Conservation (phyloP, 64 coral and sea anemone genomes). For the Anthopleura sola region DNA sequence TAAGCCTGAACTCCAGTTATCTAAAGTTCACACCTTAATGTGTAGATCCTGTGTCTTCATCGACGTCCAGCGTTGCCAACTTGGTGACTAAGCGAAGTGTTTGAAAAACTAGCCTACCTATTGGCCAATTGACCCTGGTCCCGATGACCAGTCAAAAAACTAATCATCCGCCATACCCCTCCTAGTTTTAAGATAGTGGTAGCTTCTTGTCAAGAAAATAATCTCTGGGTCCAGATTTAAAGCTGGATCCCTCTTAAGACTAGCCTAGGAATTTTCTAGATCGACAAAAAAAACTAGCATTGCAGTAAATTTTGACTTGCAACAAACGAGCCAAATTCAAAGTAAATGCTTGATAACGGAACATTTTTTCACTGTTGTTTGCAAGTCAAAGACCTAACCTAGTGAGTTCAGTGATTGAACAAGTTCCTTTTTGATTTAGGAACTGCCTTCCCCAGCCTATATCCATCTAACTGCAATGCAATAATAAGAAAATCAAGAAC, state of each 20-base stretch:
- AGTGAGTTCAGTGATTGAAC: not conserved
- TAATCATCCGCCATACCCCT: not conserved
- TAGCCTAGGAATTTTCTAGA: not conserved
- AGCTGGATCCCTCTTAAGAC: not conserved
- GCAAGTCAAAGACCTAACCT: not conserved
- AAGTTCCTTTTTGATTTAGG: not conserved
- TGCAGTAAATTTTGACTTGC: not conserved
- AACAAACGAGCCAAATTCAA: not conserved
- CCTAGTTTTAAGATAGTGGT: not conserved
- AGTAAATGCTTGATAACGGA: not conserved
- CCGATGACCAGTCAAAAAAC: not conserved
- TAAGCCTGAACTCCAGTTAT: not conserved
- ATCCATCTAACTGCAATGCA: not conserved
- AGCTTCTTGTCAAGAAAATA: not conserved
- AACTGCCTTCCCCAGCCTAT: too few species aligned
- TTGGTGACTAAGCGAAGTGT: not conserved
- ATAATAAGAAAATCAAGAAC: not conserved
- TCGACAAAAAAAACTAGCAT: not conserved
- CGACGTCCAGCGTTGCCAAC: not conserved
- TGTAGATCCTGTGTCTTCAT: not conserved
- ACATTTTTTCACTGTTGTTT: not conserved
- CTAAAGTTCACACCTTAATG: not conserved
- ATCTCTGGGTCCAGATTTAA: not conserved
- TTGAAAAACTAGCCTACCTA: not conserved
- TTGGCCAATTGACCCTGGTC: not conserved